Base-by-base conservation (phyloP, 1,140 invertebrate species). In the Rhagoletis zephyria region DNA sequence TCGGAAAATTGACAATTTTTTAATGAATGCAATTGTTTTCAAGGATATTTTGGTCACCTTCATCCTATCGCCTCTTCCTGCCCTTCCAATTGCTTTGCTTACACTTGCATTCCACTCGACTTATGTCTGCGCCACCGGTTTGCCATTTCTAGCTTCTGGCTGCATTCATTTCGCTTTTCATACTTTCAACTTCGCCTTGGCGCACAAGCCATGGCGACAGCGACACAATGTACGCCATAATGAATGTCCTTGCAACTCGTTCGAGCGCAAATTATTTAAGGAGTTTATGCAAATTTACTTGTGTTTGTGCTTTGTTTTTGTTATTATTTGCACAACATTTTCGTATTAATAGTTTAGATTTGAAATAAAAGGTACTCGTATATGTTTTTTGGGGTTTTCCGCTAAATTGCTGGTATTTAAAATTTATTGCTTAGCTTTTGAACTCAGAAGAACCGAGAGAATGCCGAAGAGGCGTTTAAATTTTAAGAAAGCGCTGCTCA, bases 21-120 rank as follows among this genome's bases (percentile, higher is more conserved):
- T 81, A 81, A 81, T 81, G 14, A 81, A 48, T 81, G 74, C 74
- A 81, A 81, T 81, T 81, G 74, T 81, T 81, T 81, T 16, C 48
- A 3, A 19, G 10, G 9, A 19, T 56, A 56, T 81, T 81, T 81
- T 10, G 2, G 16, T 9, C 14, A 45, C 67, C 14, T 9, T 63
- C 61, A 63, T 4, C 12, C 12, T 30, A 30, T 30, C 30, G 30
- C 30, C 42, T 77, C 45, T 77, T 16, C 12, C 4, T n/a, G 14
- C 45, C 42, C 16, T 42, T 12, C 30, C 30, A 30, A 30, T 30
- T 30, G 30, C 30, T 30, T 30, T 30, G 30, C 30, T 30, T 30
- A 30, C 30, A 30, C 30, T 30, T 30, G 30, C 30, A 30, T 30
- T 30, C 30, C 30, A 30, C 30, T 30, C 30, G 30, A 30, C 30